Evolutionary conservation across 2,888 invertebrate genomes (phyloP), one percentile per base, ranked within the genome.

Genomic region (Lithophane semibrunnea): DNA sequence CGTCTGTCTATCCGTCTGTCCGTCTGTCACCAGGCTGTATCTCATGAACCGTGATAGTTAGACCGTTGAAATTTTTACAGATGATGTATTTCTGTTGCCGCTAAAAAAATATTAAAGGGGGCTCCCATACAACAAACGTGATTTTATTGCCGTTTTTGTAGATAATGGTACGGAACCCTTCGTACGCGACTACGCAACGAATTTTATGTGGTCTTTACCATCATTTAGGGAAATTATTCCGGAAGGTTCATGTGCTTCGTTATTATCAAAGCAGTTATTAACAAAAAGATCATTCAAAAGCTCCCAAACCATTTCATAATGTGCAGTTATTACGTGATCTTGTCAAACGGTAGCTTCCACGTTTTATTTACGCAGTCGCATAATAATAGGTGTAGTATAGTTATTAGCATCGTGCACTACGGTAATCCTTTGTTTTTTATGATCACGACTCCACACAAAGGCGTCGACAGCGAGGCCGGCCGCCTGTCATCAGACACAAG

Each of bases 401-500:
- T 86, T 86, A 87, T 86, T 87, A 86, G 76, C 74, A 74, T 84
- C 88, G 87, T 85, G 88, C 77, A 52, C 81, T 85, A 88, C 86
- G 81, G 82, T 88, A 88, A 88, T 88, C 88, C 88, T 88, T 88
- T 90, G 90, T 90, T 89, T 86, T 88, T 87, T 87, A 88, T 87
- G 88, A 88, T 87, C 83, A 85, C 86, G 84, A 88, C 84, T 82
- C 84, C 52, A 83, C 86, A 88, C 87, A 87, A 88, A 88, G 86
- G 86, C 87, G 82, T 74, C 85, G 83, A 82, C 86, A 80, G 83
- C 90, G 90, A 91, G 90, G 92, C 83, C 90, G 86, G 82, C 72
- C 76, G 82, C 68, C 82, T 85, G 88, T 88, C 90, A 90, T 90
- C 91, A 88, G 82, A 82, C 77, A 79, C 92, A 93, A 93, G 93